Base-by-base conservation (phyloP, 1,140 invertebrate genomes). In the Lordiphosa clarofinis region DNA sequence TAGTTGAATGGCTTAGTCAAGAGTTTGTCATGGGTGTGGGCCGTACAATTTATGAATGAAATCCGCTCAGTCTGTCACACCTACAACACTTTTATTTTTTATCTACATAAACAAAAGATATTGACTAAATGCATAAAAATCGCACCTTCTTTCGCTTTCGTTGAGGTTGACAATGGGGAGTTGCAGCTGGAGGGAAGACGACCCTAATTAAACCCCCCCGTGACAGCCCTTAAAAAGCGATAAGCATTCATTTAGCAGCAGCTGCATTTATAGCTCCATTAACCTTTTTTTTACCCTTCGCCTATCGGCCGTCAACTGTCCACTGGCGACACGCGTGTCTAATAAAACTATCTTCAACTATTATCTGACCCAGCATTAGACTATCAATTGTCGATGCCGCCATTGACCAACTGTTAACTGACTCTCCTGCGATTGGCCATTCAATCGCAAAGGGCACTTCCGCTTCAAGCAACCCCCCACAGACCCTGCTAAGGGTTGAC, bases 31-130 rank as follows among this genome's bases (percentile, higher is more conserved):
- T 66, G 65, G 70, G 75, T 57, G 74, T 56, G 70, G 64, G 49
- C 46, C 28, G 37, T 12, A 50, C 24, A 39, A 61, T 52, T 82
- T 62, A 81, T 81, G 75, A 81, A 81, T 81, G 75, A 81, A 81
- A 82, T 82, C 71, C 59, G 42, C 35, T 36, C 64, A 71, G 72
- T 36, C 64, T 67, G 72, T 71, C 75, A 57, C 75, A 75, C 76
- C 61, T 69, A 67, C 66, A 73, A 36, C 3, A 37, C 19, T 43
- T 36, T 21, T 38, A 36, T 24, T 9, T 9, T 73, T 76, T 81
- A 82, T 81, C 76, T 82, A 61, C 75, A 75, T 72, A 75, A 82
- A 81, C 67, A 81, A 68, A 43, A 68, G 67, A 81, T 82, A 81
- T 82, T 56, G 67, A 48, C 67, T 71, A 62, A 56, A 73, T 38